phyloP scores from a whole-genome alignment of 2,797 vertebrate species.

The Pempheris klunzingeri region DNA sequence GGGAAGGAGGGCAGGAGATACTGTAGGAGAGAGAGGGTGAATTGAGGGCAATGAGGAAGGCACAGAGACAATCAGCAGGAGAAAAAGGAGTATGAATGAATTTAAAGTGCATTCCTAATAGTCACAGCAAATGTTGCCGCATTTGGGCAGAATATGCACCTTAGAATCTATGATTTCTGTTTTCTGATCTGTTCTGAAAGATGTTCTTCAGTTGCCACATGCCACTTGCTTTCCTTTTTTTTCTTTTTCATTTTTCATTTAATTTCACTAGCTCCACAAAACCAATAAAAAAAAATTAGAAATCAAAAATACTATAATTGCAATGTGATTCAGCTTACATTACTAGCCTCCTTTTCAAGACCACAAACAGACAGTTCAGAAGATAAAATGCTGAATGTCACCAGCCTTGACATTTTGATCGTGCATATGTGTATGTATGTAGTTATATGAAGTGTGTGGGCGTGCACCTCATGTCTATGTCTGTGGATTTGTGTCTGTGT shows the following conservation, averaged over 20 bases:
- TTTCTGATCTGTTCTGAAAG: not conserved
- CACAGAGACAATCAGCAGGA: constrained; percentile 43
- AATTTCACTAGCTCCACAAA: not conserved
- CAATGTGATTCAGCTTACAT: constrained; percentile 25
- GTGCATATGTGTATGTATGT: constrained; percentile 62
- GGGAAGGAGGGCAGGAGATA: constrained; percentile 36
- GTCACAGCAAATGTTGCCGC: constrained; percentile 25
- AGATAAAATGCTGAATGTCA: constrained; percentile 87
- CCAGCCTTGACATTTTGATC: constrained; percentile 85
- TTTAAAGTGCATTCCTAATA: constrained; percentile 26
- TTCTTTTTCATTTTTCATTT: not conserved
- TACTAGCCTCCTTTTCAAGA: constrained; percentile 59
- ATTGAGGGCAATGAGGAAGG: constrained; percentile 73
- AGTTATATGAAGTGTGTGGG: constrained; percentile 68
- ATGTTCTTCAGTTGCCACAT: not conserved
- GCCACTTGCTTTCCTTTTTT: not conserved
- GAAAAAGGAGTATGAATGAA: constrained; percentile 26
- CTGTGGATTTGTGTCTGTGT: constrained; percentile 30
- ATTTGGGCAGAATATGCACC: not conserved
- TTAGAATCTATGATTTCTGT: not conserved
- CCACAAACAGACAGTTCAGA: constrained; percentile 61
- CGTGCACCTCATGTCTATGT: constrained; percentile 32
- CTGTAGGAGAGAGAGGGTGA: constrained; percentile 62
- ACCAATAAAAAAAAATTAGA: not conserved
- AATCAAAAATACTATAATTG: constrained; percentile 19